These are phyloP conservation scores for Lithosia quadra DNA, from an alignment of 2,888 invertebrate genomes.

Conservation along the genomic window DNA sequence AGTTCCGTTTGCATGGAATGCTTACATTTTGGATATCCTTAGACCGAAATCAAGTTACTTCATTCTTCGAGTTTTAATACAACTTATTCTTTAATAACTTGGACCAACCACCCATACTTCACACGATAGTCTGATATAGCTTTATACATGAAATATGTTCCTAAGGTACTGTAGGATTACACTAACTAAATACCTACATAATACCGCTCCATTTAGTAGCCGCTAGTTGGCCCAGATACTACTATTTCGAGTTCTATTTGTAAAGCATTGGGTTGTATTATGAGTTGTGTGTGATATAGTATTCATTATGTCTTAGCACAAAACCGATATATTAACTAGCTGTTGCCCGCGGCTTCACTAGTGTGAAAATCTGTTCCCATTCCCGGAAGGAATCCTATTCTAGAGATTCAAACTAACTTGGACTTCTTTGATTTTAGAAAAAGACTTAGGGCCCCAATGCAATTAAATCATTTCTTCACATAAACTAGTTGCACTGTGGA, in stretches of 20 bases:
- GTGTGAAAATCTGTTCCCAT: no score
- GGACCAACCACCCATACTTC: constrained; percentile 29
- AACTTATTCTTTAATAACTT: not conserved
- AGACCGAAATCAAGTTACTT: not conserved
- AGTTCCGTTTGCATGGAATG: no score
- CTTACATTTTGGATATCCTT: no score
- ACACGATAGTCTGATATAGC: constrained; percentile 56
- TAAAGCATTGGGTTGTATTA: not conserved
- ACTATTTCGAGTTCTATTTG: not conserved
- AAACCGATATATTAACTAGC: no score
- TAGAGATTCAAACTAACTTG: no score
- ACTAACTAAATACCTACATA: constrained; percentile 23
- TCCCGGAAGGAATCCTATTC: no score
- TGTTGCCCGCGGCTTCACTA: no score
- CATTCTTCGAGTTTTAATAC: not conserved
- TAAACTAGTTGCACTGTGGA: no score
- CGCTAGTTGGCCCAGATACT: not conserved
- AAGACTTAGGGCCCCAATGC: no score
- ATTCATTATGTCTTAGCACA: not conserved
- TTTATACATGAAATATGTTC: constrained; percentile 59
- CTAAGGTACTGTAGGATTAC: constrained; percentile 34
- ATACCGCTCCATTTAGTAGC: constrained; percentile 11
- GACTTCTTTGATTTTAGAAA: no score
- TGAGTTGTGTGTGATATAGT: not conserved
- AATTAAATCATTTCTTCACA: no score